Evolutionary conservation across 2,888 invertebrate genomes (phyloP), one percentile per base, ranked within the genome.

Genomic region (Kuschelorhynchus macadamiae): DNA sequence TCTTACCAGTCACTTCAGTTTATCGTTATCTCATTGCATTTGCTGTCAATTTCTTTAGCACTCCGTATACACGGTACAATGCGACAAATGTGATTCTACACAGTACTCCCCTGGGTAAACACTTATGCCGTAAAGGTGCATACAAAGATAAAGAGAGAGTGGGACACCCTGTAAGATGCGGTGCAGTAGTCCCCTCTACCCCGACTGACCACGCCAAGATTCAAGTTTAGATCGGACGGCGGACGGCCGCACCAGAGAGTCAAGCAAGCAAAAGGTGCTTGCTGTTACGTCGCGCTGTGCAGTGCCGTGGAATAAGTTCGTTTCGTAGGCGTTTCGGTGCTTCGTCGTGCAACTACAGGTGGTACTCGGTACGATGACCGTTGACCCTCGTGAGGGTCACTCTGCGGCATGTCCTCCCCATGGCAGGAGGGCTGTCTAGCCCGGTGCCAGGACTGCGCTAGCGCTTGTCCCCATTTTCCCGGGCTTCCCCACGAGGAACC

Each of bases 361-460:
- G 71, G 61, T 70, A 55, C 64, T 52, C 52, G 59, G 61, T 61
- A 61, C 70, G 66, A 73, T 70, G 70, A 77, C 76, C 76, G 75
- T 75, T 72, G 71, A 70, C 70, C 70, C 68, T 61, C 46, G 36
- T 44, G 50, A 44, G 67, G 70, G 72, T 62, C 70, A 67, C 65
- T 53, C 32, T 76, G 73, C 76, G 79, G 75, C 72, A 79, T 81
- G 76, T 79, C 81, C 77, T 79, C 80, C 77, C 81, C 80, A 78
- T 82, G 81, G 81, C 81, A 81, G 73, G 80, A 81, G 74, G 78
- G 79, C 59, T 81, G 78, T 74, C 77, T 80, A 60, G 78, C 79
- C 71, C 78, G 78, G 68, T 81, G 82, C 75, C 80, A 80, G 66
- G 81, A 81, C 70, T 82, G 81, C 74, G 72, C 78, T 74, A 72